Evolutionary conservation across 23 tunicate species (phyloP).

Genomic region (Corella eumyota): DNA sequence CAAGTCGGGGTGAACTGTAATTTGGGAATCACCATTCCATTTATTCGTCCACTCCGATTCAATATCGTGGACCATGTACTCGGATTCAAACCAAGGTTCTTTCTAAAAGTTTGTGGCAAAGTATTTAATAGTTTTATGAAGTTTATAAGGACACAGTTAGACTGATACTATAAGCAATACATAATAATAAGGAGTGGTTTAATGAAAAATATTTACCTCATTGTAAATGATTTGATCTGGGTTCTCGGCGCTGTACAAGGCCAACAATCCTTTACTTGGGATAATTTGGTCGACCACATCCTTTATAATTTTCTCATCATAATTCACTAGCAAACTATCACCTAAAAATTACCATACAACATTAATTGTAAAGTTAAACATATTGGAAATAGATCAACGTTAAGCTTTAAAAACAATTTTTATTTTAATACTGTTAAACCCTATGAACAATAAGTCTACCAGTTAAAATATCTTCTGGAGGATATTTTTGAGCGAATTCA

Average conservation of each 20-base stretch:
- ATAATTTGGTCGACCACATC: conserved; percentile 21
- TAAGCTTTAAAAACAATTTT: not conserved
- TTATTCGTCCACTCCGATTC: conserved; percentile 1
- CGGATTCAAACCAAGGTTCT: conserved; percentile 59
- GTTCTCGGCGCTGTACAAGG: conserved; percentile 7
- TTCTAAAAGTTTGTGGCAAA: too few relatives aligned
- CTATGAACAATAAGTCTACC: conserved; percentile 2
- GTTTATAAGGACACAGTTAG: too few relatives aligned
- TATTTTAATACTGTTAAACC: not conserved
- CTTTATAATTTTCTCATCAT: conserved; percentile 32
- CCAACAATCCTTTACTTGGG: conserved; percentile 22
- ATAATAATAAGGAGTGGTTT: too few relatives aligned
- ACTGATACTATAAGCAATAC: too few relatives aligned
- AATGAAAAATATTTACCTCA: too few relatives aligned
- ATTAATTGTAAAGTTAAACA: not conserved
- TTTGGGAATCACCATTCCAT: conserved; percentile 5
- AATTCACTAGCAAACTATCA: conserved; percentile 32
- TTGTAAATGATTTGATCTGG: conserved; percentile 4
- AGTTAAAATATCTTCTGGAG: conserved; percentile 47
- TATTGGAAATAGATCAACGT: not conserved
- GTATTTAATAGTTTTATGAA: too few relatives aligned
- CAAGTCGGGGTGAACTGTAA: conserved; percentile 10
- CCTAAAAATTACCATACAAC: conserved; percentile 6
- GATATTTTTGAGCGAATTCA: conserved; percentile 24
- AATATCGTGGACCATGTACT: conserved; percentile 3